Base-by-base conservation (phyloP, 2,797 vertebrate genomes). In the Hoplostethus atlanticus region DNA sequence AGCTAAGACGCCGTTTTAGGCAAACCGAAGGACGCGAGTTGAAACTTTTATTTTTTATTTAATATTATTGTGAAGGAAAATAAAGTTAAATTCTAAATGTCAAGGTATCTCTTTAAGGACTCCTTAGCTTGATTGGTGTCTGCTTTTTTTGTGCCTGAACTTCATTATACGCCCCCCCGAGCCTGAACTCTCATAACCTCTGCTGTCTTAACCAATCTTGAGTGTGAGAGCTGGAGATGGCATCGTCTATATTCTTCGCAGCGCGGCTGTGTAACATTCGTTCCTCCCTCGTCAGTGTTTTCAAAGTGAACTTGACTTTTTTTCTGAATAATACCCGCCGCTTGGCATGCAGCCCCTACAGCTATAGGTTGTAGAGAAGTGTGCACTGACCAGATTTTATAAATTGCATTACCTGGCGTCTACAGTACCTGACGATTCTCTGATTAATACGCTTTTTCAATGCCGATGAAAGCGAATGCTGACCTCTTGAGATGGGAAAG, bases 21-120 rank as follows among this genome's bases (percentile, higher is more conserved):
- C 51, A 61, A 62, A 38, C 61, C 17, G 67, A 62, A 50, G 69
- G 70, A 75, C 34, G 63, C 56, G 60, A 70, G 50, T 12, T 56
- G 50, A 77, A 71, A 42, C 34, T 54, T 34, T 36, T 7, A 11
- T 13, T 17, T 21, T 21, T 21, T 21, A 1, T 21, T 9, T 57
- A n/a, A 36, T 57, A 6, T 42, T 30, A 47, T 28, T 36, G 17
- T 47, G 46, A n/a, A 54, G 44, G 69, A 52, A 68, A 65, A 47
- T 0, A 21, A 73, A 13, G 2, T 5, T 17, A 48, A 64, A 68
- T 61, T 72, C 17, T 61, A 71, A 79, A 72, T 69, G 30, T 50
- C 31, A 56, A 10, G 75, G 75, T 66, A 54, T 77, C 70, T 67
- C 56, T 55, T 65, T 15, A 73, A 84, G 71, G 71, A 66, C 72